Evolutionary conservation across 2,888 invertebrate species (phyloP), one percentile per base, ranked within the genome.

Genomic region (Taphrorychus bicolor): DNA sequence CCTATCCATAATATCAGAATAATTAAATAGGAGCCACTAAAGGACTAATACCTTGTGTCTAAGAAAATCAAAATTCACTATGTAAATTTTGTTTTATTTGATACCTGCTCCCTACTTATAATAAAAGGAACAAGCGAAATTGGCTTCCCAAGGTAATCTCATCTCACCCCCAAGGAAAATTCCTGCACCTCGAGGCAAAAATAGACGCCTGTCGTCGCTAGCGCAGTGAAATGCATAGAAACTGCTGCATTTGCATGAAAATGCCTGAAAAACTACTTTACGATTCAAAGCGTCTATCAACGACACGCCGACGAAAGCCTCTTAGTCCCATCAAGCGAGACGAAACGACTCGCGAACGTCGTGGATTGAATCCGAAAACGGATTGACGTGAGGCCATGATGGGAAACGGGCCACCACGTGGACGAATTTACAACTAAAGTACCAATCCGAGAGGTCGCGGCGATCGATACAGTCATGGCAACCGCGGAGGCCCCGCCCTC

Each of bases 401-500:
- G 81, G 77, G 75, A 75, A 49, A 76, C 75, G 75, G 75, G 75
- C 53, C 57, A 71, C 76, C 82, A 82, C 80, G 81, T 82, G 82
- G 78, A 19, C 73, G 54, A 62, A 71, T 71, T 75, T 75, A 80
- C 74, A 74, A 61, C 72, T 60, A 57, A 53, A 62, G 64, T 67
- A 71, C 82, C 82, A 82, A 82, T 82, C 74, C 72, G 59, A 67
- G 60, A 32, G 61, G 61, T 48, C 69, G 66, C 57, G 57, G 49
- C 71, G 78, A 74, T 80, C 80, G 78, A 81, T 81, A 80, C 77
- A 76, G 81, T 78, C 80, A 82, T 82, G 81, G 83, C 81, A 82
- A 82, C 83, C 77, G 75, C 45, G 41, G 24, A 24, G 70, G 73
- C 61, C 65, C 77, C 79, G 75, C 79, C 80, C 75, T 60, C 64